A percentile compares a stretch with the other conserved stretches of the same genome.
phyloP scores from a whole-genome alignment of 2,888 invertebrate genomes.

The Conus canariensis region DNA sequence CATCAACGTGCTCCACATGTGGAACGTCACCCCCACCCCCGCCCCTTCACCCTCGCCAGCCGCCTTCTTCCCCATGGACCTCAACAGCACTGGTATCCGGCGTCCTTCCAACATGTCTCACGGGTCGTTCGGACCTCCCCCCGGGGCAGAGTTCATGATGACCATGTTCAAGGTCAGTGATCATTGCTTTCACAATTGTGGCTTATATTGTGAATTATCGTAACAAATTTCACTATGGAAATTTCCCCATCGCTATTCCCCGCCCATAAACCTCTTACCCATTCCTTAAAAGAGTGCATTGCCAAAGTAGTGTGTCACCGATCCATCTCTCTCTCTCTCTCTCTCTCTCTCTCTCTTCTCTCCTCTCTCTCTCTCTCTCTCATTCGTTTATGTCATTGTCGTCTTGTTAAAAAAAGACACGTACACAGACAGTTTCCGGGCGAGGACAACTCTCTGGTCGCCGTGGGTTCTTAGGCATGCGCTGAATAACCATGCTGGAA shows the following conservation, averaged over 20 bases:
- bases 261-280: too few species aligned
- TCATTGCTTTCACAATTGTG: background rate
- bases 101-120: background rate
- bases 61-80: background rate
- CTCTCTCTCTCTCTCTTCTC: background rate
- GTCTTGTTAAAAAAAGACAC: too few species aligned
- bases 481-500: too few species aligned
- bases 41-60: background rate
- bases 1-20: background rate
- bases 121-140: background rate
- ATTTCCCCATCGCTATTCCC: too few species aligned
- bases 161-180: constrained; percentile 6
- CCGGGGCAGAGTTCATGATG: background rate
- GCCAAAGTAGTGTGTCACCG: too few species aligned
- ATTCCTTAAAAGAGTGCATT: too few species aligned
- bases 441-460: too few species aligned
- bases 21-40: constrained; percentile 18
- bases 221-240: too few species aligned
- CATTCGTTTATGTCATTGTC: too few species aligned
- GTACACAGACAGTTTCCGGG: too few species aligned
- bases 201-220: background rate
- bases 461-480: too few species aligned
- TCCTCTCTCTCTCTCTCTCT: too few species aligned
- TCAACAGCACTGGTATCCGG: background rate
- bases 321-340: background rate